Conservation (phyloP, 2,113 vertebrate species). For the Lycaon pictus region DNA sequence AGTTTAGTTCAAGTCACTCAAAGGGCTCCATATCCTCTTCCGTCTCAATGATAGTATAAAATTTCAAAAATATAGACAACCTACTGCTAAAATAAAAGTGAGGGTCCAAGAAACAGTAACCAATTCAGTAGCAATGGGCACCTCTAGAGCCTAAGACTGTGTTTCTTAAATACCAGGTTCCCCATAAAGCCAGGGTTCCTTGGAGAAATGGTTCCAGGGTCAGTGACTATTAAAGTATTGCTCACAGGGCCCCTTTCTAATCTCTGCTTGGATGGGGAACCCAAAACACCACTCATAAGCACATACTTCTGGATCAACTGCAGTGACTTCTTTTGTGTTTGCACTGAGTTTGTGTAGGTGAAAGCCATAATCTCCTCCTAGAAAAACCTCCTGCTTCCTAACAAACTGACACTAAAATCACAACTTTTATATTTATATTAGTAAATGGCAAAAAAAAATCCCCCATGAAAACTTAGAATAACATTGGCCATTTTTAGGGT, state of each 20-base stretch:
- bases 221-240: neutral
- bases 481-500: neutral
- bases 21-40: neutral
- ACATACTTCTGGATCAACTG: neutral
- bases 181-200: neutral
- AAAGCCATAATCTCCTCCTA: neutral
- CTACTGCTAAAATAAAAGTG: neutral
- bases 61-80: neutral
- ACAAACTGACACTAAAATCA: neutral
- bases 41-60: neutral
- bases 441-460: neutral
- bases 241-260: neutral
- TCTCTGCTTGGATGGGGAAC: neutral
- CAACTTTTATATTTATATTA: neutral
- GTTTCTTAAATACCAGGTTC: neutral
- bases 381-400: conserved; percentile 22
- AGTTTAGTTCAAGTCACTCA: neutral
- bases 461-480: neutral
- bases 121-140: neutral
- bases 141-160: neutral
- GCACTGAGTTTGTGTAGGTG: neutral
- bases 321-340: neutral
- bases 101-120: neutral
- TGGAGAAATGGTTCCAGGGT: neutral
- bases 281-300: neutral